Conservation (phyloP, 2,113 vertebrate species). For the Nothocercus julius region DNA sequence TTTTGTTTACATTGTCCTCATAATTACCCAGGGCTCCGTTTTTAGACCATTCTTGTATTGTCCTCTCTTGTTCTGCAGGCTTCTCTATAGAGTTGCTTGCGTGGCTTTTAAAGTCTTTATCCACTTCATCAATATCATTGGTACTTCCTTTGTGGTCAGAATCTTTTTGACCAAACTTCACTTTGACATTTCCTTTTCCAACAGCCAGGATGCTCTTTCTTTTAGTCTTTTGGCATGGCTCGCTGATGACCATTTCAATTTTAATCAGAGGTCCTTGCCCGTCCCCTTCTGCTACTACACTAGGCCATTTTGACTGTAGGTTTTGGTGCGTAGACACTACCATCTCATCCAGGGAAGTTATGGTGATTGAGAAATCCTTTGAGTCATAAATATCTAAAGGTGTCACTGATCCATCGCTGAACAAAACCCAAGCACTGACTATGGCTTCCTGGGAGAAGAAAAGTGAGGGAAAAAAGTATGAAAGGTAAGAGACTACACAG, state of each 20-base stretch:
- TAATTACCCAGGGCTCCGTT: slow-evolving; percentile 72
- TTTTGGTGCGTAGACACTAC: slow-evolving; percentile 86
- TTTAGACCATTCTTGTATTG: slow-evolving; percentile 81
- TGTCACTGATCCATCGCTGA: slow-evolving; percentile 93
- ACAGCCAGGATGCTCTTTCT: slow-evolving; percentile 90
- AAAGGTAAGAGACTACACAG: not conserved
- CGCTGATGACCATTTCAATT: slow-evolving; percentile 93
- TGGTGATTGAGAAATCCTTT: slow-evolving; percentile 88
- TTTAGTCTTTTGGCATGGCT: slow-evolving; percentile 95
- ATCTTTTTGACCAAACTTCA: slow-evolving; percentile 85
- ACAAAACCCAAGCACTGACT: slow-evolving; percentile 92
- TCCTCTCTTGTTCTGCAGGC: slow-evolving; percentile 76
- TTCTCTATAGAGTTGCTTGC: slow-evolving; percentile 80
- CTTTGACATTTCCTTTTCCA: slow-evolving; percentile 86
- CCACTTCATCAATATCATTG: slow-evolving; percentile 73
- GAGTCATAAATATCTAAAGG: slow-evolving; percentile 93
- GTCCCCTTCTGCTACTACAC: slow-evolving; percentile 88
- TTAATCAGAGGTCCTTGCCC: slow-evolving; percentile 91
- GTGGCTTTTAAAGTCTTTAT: slow-evolving; percentile 78
- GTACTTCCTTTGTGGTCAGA: slow-evolving; percentile 74
- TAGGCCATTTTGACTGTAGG: slow-evolving; percentile 80
- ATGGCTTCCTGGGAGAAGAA: slow-evolving; percentile 84
- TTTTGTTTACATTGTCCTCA: slow-evolving; percentile 83
- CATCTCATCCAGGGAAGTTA: slow-evolving; percentile 89
- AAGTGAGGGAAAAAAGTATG: not conserved